Percentiles rank a stretch among this genome's conserved stretches.
phyloP scores from a whole-genome alignment of 2,888 invertebrate species.

The Galerucella calmariensis region DNA sequence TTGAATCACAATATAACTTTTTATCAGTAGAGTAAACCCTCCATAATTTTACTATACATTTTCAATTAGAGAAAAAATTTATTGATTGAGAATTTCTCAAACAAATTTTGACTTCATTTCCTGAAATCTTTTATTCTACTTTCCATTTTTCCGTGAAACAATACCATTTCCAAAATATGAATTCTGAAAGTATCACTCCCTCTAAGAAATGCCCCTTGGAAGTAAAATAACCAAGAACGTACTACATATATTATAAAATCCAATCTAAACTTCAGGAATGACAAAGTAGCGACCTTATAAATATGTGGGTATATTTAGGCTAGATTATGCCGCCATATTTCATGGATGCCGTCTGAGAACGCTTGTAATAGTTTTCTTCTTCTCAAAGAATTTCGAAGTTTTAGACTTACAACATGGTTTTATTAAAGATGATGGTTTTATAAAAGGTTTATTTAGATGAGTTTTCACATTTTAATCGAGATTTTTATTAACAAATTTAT shows the following conservation, averaged over 20 bases:
- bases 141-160: slow-evolving; percentile 5
- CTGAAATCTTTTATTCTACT: background rate
- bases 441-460: too few relatives aligned
- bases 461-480: too few relatives aligned
- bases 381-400: slow-evolving; percentile 21
- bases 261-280: slow-evolving; percentile 67
- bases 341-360: slow-evolving; percentile 59
- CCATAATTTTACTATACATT: too few relatives aligned
- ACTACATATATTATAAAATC: slow-evolving; percentile 64
- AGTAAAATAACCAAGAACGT: slow-evolving; percentile 37
- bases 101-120: too few relatives aligned
- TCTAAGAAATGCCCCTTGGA: slow-evolving; percentile 21
- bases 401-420: slow-evolving; percentile 7
- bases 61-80: too few relatives aligned
- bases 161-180: slow-evolving; percentile 17
- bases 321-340: slow-evolving; percentile 64
- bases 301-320: slow-evolving; percentile 65
- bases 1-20: too few relatives aligned
- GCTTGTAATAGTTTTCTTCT: slow-evolving; percentile 41
- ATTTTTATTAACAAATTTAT: too few relatives aligned
- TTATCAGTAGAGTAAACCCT: too few relatives aligned
- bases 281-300: slow-evolving; percentile 66
- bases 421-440: background rate
- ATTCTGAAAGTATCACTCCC: slow-evolving; percentile 18
- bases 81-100: too few relatives aligned